phyloP scores from a whole-genome alignment of 2,113 vertebrate genomes.

The Alces alces region DNA sequence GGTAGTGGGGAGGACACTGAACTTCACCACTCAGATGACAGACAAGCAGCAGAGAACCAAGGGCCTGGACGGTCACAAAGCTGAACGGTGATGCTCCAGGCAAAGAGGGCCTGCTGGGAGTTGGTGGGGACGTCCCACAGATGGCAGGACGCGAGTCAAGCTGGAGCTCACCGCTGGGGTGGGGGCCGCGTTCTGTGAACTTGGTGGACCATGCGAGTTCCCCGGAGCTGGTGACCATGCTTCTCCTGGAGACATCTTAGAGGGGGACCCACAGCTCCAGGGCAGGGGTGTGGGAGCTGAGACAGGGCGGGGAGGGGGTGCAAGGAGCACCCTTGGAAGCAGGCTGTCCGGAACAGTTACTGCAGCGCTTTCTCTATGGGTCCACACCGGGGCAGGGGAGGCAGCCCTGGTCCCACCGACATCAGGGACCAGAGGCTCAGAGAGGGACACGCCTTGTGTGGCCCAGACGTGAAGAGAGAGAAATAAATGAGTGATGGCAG shows the following conservation, averaged over 20 bases:
- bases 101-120: fast-evolving
- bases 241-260: background rate
- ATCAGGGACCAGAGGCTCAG: background rate
- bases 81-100: fast-evolving
- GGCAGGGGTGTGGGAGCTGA: background rate
- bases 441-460: fast-evolving
- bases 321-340: fast-evolving
- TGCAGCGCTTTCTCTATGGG: fast-evolving
- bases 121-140: background rate
- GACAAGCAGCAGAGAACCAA: fast-evolving
- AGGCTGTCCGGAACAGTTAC: background rate
- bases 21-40: fast-evolving
- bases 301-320: fast-evolving
- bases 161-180: background rate
- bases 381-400: fast-evolving
- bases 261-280: background rate
- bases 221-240: fast-evolving
- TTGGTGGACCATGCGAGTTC: fast-evolving
- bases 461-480: background rate
- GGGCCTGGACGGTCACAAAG: background rate
- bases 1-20: fast-evolving
- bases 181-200: background rate
- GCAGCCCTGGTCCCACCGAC: background rate
- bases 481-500: fast-evolving
- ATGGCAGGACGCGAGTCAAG: fast-evolving